phyloP scores from a whole-genome alignment of 2,113 vertebrate genomes.

The Salminus brasiliensis region DNA sequence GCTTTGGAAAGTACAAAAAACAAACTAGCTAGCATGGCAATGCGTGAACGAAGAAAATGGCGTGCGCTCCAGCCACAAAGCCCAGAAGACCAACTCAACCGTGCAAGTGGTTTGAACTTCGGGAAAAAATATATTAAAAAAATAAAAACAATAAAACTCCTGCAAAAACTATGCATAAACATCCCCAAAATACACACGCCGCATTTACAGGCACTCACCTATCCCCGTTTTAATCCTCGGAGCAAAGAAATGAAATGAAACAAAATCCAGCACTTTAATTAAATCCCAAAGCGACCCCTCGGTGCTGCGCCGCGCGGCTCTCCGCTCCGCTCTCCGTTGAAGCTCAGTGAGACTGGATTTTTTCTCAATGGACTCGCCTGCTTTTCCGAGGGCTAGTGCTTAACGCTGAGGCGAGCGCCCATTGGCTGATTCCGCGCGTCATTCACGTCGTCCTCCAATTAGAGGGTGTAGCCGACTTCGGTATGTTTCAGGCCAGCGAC shows the following conservation, averaged over 20 bases:
- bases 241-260: not conserved
- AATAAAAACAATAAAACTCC: not conserved
- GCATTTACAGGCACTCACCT: slow-evolving; percentile 42
- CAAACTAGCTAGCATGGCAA: slow-evolving; percentile 24
- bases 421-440: slow-evolving; percentile 62
- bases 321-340: slow-evolving; percentile 46
- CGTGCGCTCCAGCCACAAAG: slow-evolving; percentile 56
- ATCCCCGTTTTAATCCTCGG: slow-evolving; percentile 6
- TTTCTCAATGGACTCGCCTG: slow-evolving; percentile 73
- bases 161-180: not conserved
- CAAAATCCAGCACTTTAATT: not conserved
- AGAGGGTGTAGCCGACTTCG: slow-evolving; percentile 4
- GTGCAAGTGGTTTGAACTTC: slow-evolving; percentile 38
- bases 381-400: slow-evolving; percentile 38
- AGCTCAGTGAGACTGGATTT: slow-evolving; percentile 60
- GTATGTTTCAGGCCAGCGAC: slow-evolving; percentile 8
- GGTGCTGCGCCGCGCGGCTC: slow-evolving; percentile 47
- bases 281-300: slow-evolving; percentile 24
- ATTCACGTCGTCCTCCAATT: slow-evolving; percentile 62
- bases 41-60: slow-evolving; percentile 72
- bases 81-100: slow-evolving; percentile 29
- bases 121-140: slow-evolving; percentile 12
- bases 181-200: not conserved
- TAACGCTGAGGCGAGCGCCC: not conserved
- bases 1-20: not conserved